Evolutionary conservation across 2,797 vertebrate species (phyloP).

Genomic region (Alosa sapidissima): DNA sequence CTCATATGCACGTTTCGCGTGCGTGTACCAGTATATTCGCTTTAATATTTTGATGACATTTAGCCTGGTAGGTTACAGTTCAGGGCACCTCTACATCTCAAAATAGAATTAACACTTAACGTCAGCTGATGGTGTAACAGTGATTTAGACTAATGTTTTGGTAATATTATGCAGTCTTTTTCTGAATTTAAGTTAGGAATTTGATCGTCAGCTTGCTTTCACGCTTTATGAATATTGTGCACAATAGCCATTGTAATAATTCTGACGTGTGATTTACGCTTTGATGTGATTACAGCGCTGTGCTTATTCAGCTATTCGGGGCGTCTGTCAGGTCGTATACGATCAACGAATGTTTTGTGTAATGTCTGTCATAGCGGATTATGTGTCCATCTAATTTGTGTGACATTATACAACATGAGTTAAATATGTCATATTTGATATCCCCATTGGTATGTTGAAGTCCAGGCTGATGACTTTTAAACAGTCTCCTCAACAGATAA

Average conservation of each 20-base stretch:
- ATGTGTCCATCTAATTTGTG: not conserved
- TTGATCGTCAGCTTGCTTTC: not conserved
- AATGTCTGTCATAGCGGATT: not conserved
- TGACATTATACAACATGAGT: not conserved
- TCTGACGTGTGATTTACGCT: not conserved
- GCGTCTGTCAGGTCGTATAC: not conserved
- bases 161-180: not conserved
- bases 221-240: not conserved
- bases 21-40: not conserved
- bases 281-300: constrained; percentile 6
- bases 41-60: not conserved
- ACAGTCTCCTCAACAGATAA: not conserved
- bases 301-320: constrained; percentile 19
- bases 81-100: not conserved
- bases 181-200: not conserved
- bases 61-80: constrained; percentile 6
- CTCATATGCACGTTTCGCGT: not conserved
- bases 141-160: not conserved
- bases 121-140: not conserved
- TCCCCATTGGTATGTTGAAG: not conserved
- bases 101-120: not conserved
- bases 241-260: not conserved
- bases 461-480: not conserved
- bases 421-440: not conserved
- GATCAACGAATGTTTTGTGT: not conserved